phyloP scores from a whole-genome alignment of 2,113 vertebrate species.

The Peromyscus californicus region DNA sequence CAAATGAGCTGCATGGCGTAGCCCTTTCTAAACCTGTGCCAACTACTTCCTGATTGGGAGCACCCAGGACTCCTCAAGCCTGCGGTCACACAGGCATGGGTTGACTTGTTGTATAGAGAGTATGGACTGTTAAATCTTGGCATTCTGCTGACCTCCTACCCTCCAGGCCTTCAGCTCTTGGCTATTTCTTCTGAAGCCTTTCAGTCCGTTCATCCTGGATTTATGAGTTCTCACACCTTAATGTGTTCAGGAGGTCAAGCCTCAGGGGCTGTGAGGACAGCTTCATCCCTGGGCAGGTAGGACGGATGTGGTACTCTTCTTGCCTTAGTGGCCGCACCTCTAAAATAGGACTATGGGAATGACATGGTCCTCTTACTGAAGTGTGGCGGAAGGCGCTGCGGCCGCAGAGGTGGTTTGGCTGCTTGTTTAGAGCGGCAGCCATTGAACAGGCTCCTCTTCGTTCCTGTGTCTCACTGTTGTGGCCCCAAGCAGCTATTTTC shows the following conservation, averaged over 20 bases:
- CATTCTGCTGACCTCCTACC: not conserved
- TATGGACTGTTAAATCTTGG: not conserved
- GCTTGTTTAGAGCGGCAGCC: conserved; percentile 26
- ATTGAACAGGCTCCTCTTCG: conserved; percentile 58
- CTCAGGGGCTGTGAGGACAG: not conserved
- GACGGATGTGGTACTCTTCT: not conserved
- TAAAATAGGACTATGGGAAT: not conserved
- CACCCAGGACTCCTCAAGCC: not conserved
- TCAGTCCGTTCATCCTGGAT: not conserved
- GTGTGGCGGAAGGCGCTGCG: not conserved
- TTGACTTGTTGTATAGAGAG: not conserved
- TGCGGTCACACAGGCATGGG: not conserved
- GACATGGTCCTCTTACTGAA: not conserved
- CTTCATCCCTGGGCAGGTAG: fast-evolving
- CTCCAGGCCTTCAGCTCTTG: not conserved
- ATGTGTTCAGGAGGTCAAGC: not conserved
- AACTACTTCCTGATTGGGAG: not conserved
- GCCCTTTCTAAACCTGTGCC: not conserved
- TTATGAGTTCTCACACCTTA: not conserved
- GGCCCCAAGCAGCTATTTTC: conserved; percentile 78
- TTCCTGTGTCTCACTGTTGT: conserved; percentile 65
- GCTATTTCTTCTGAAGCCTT: not conserved
- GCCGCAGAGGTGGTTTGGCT: not conserved
- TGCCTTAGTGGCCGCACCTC: not conserved
- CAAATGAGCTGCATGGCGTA: not conserved